A percentile compares a stretch with the other conserved stretches of the same genome.
Evolutionary conservation across 2,113 vertebrate genomes (phyloP).

Genomic region (Lichenostomus cassidix): DNA sequence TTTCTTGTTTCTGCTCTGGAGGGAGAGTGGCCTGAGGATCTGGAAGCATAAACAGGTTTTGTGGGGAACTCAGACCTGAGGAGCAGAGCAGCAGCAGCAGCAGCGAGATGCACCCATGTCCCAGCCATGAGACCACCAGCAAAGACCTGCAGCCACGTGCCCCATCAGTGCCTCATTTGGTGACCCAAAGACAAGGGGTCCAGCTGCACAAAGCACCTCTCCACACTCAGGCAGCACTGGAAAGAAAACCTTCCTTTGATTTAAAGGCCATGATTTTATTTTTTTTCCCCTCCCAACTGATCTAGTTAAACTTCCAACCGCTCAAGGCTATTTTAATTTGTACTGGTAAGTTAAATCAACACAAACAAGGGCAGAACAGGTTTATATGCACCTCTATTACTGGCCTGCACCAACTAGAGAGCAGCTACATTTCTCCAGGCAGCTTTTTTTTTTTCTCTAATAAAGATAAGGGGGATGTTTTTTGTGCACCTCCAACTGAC

Average conservation of each 20-base stretch:
- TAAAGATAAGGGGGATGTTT: not conserved
- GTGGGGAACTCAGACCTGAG: not conserved
- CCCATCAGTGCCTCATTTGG: not conserved
- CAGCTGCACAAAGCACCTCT: not conserved
- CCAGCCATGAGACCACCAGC: not conserved
- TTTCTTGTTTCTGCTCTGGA: not conserved
- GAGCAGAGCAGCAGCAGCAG: not conserved
- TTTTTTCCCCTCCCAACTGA: not conserved
- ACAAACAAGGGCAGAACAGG: conserved; percentile 60
- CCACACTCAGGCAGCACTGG: not conserved
- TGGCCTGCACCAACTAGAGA: not conserved
- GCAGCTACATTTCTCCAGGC: conserved; percentile 39
- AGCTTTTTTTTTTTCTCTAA: conserved; percentile 5
- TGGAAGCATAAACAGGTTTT: not conserved
- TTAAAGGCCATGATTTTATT: not conserved
- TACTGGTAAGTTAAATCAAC: conserved; percentile 61
- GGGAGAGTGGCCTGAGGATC: fast-evolving
- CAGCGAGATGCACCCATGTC: fast-evolving
- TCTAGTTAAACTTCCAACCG: conserved; percentile 58
- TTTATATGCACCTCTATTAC: conserved; percentile 42
- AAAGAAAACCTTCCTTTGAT: not conserved
- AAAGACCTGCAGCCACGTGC: not conserved
- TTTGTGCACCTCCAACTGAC: conserved; percentile 46
- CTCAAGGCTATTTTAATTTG: conserved; percentile 66
- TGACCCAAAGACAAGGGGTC: not conserved